Percentiles rank a stretch among this genome's conserved stretches.
Evolutionary conservation across 2,113 vertebrate species (phyloP).

Genomic region (Lethenteron camtschaticum): DNA sequence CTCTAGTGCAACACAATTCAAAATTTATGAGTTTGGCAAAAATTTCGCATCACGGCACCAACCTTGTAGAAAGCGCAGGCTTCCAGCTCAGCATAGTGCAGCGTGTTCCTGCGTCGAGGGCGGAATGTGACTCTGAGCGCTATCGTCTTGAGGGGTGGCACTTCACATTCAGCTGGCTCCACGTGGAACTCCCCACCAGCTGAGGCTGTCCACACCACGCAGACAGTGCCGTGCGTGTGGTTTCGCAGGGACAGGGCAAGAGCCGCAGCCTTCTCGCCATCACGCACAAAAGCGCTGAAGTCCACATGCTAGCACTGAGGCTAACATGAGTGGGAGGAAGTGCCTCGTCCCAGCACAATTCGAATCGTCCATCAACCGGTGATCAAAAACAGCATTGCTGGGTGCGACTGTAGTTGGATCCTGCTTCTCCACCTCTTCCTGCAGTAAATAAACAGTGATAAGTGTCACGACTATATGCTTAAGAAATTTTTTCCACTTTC

Average conservation of each 20-base stretch:
- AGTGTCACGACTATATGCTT: too few relatives aligned
- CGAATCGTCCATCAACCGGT: too few relatives aligned
- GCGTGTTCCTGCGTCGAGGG: conserved; percentile 27
- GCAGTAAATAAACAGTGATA: too few relatives aligned
- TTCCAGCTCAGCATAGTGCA: conserved; percentile 48
- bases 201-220: conserved; percentile 39
- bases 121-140: conserved; percentile 39
- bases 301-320: conserved; percentile 31
- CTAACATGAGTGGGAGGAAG: conserved; percentile 22
- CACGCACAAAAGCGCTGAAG: conserved; percentile 28
- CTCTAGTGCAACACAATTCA: too few relatives aligned
- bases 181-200: conserved; percentile 30
- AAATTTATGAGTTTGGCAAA: too few relatives aligned
- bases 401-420: too few relatives aligned
- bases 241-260: conserved; percentile 43
- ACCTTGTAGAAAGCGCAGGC: conserved; percentile 62
- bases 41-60: not conserved
- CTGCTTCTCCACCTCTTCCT: too few relatives aligned
- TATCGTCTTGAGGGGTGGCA: conserved; percentile 46
- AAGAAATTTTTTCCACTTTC: too few relatives aligned
- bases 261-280: conserved; percentile 11
- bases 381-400: too few relatives aligned
- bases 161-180: conserved; percentile 27
- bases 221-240: conserved; percentile 44
- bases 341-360: too few relatives aligned